phyloP scores from a whole-genome alignment of 2,888 invertebrate species.

The Elmis aenea region DNA sequence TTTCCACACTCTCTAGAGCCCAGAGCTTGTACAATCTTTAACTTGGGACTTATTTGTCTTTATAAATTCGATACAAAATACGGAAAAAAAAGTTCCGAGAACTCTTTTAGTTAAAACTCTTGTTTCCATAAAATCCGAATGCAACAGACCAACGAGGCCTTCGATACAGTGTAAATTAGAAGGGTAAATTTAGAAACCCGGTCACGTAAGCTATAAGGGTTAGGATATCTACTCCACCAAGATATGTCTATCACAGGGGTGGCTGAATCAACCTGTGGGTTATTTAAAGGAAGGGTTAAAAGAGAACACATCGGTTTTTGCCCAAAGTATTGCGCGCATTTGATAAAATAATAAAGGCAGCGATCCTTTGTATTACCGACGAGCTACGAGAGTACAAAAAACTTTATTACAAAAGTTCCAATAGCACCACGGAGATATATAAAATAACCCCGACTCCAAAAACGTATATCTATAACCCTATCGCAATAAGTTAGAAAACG shows the following conservation, averaged over 20 bases:
- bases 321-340: too few relatives aligned
- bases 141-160: too few relatives aligned
- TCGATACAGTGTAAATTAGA: slow-evolving; percentile 35
- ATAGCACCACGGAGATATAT: slow-evolving; percentile 28
- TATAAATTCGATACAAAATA: too few relatives aligned
- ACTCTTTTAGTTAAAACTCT: too few relatives aligned
- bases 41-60: too few relatives aligned
- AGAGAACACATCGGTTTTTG: slow-evolving; percentile 1
- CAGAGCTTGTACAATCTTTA: too few relatives aligned
- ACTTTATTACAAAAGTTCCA: slow-evolving; percentile 28
- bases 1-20: too few relatives aligned
- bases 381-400: slow-evolving; percentile 4
- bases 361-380: too few relatives aligned
- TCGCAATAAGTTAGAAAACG: slow-evolving; percentile 27
- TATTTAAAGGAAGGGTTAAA: slow-evolving; percentile 15
- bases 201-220: slow-evolving; percentile 37
- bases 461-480: slow-evolving; percentile 28
- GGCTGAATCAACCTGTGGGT: slow-evolving; percentile 22
- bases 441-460: slow-evolving; percentile 21
- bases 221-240: slow-evolving; percentile 35
- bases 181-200: slow-evolving; percentile 32
- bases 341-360: too few relatives aligned
- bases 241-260: slow-evolving; percentile 32
- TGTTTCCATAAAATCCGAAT: too few relatives aligned
- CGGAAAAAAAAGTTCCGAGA: too few relatives aligned